A percentile compares a stretch with the other conserved stretches of the same genome.
Evolutionary conservation across 2,888 invertebrate species (phyloP).

Genomic region (Tinea pellionella): DNA sequence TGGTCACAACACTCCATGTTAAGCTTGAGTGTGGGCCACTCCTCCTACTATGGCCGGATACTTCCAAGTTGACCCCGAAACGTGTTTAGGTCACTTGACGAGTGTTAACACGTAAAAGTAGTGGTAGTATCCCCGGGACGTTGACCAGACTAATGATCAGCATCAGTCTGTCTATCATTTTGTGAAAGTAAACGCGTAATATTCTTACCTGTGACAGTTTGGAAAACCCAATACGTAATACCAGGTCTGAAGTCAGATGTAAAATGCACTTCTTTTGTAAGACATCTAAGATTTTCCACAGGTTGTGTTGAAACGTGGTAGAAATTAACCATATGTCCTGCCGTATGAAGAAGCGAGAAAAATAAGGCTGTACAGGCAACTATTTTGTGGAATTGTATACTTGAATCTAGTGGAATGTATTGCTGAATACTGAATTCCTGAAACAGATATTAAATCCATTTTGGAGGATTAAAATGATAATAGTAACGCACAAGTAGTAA

Average conservation of each 20-base stretch:
- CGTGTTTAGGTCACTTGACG: too few relatives aligned
- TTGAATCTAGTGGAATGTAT: constrained; percentile 93
- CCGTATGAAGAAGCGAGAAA: constrained; percentile 91
- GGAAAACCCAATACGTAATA: constrained; percentile 95
- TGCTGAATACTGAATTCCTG: constrained; percentile 91
- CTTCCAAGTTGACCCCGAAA: too few relatives aligned
- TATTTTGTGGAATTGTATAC: constrained; percentile 97
- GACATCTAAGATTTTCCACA: constrained; percentile 88
- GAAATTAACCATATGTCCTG: constrained; percentile 96
- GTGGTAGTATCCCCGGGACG: too few relatives aligned
- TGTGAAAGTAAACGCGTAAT: not conserved
- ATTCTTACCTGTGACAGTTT: constrained; percentile 86
- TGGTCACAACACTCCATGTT: too few relatives aligned
- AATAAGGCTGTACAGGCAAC: constrained; percentile 94
- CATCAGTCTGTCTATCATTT: too few relatives aligned
- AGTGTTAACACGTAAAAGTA: too few relatives aligned
- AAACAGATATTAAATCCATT: constrained; percentile 14
- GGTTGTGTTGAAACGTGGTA: constrained; percentile 98
- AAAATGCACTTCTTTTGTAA: constrained; percentile 94
- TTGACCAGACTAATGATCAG: too few relatives aligned
- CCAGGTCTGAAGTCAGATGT: constrained; percentile 94
- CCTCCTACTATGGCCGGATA: too few relatives aligned
- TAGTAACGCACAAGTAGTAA: too few relatives aligned
- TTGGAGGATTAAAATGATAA: not conserved
- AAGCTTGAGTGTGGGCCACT: too few relatives aligned